phyloP scores from a whole-genome alignment of 2,113 vertebrate genomes.

The Stegastes partitus region DNA sequence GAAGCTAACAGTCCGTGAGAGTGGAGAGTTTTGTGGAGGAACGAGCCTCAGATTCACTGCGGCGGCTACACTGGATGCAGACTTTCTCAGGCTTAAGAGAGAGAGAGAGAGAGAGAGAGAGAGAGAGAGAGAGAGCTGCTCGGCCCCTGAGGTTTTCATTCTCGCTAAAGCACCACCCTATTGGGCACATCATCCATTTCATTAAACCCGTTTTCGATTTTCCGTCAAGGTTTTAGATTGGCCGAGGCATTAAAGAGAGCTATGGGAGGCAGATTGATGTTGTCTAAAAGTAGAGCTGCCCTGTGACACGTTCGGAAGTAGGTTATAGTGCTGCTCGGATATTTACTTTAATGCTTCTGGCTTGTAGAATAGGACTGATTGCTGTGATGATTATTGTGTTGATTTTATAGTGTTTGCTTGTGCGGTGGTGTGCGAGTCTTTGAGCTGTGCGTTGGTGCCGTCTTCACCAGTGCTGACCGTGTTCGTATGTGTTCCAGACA shows the following conservation, averaged over 20 bases:
- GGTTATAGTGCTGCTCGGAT: conserved; percentile 36
- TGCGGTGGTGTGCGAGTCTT: conserved; percentile 55
- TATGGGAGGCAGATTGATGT: conserved; percentile 65
- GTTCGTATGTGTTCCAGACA: conserved; percentile 87
- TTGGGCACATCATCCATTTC: conserved; percentile 77
- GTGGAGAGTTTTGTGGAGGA: conserved; percentile 43
- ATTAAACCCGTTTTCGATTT: conserved; percentile 75
- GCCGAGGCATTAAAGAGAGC: conserved; percentile 58
- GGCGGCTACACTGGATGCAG: conserved; percentile 26
- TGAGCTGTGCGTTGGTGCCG: background rate
- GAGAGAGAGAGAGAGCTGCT: conserved; percentile 10
- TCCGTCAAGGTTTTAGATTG: conserved; percentile 64
- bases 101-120: no score
- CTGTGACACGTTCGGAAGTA: conserved; percentile 33
- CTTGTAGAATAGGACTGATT: conserved; percentile 44
- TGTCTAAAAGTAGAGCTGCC: conserved; percentile 50
- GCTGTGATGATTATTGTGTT: conserved; percentile 49
- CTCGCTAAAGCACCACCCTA: conserved; percentile 56
- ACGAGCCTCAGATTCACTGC: conserved; percentile 29
- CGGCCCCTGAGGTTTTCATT: conserved; percentile 54
- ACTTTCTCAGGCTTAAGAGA: conserved; percentile 41
- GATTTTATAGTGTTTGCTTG: conserved; percentile 35
- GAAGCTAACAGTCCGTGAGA: conserved; percentile 75
- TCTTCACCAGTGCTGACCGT: conserved; percentile 29
- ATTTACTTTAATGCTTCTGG: conserved; percentile 48